Percentiles rank a stretch among this genome's conserved stretches.
Evolutionary conservation across 2,888 invertebrate species (phyloP).

Genomic region (Pantelozetes paolii): DNA sequence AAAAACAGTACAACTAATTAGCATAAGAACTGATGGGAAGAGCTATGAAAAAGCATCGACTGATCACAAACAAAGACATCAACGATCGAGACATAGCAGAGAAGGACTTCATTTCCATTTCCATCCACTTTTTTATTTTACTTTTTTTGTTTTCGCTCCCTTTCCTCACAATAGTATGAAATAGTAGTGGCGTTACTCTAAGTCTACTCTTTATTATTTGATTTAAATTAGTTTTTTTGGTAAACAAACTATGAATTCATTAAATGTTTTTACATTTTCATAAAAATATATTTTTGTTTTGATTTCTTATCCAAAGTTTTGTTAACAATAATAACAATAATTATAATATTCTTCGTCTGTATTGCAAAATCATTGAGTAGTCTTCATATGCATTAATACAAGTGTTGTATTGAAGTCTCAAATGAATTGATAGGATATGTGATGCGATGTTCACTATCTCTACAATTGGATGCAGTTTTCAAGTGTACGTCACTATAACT

Average conservation of each 20-base stretch:
- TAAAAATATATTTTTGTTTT: neutral
- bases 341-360: neutral
- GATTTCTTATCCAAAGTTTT: neutral
- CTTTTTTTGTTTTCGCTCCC: neutral
- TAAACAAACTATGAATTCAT: neutral
- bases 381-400: neutral
- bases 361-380: neutral
- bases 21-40: constrained; percentile 27
- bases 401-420: constrained; percentile 1
- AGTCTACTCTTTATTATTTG: neutral
- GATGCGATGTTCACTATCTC: neutral
- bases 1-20: constrained; percentile 42
- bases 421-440: constrained; percentile 1
- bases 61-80: constrained; percentile 39
- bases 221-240: neutral
- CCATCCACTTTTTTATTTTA: constrained; percentile 25
- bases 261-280: neutral
- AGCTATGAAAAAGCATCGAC: constrained; percentile 21
- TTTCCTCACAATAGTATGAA: no score
- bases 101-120: constrained; percentile 37
- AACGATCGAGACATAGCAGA: constrained; percentile 26
- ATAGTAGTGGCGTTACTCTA: constrained; percentile 6
- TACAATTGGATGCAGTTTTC: constrained; percentile 15
- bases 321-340: neutral
- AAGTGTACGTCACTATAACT: constrained; percentile 20